Evolutionary conservation across 2,888 invertebrate genomes (phyloP).

Genomic region (Zaprionus obscuricornis): DNA sequence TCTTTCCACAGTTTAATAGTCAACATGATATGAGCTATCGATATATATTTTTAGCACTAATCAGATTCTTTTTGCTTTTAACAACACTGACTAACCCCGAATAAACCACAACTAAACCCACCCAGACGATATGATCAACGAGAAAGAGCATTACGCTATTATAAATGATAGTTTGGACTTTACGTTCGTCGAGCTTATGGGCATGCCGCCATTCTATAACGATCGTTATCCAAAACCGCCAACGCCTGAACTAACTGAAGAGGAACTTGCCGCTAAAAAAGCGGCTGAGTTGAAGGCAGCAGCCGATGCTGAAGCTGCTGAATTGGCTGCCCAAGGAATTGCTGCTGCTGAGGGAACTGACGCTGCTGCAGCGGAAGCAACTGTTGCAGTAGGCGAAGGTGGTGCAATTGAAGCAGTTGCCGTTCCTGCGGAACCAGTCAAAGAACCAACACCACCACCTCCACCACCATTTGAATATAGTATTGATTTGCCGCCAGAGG

Average conservation of each 20-base stretch:
- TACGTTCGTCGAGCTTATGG: slow-evolving; percentile 93
- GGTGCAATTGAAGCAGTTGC: slow-evolving; percentile 48
- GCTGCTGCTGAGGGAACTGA: slow-evolving; percentile 45
- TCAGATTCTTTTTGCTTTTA: slow-evolving; percentile 50
- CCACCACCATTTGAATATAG: slow-evolving; percentile 84
- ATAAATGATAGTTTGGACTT: slow-evolving; percentile 97
- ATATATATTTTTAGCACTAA: too few species aligned
- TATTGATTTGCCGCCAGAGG: slow-evolving; percentile 83
- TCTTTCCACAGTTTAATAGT: slow-evolving; percentile 26
- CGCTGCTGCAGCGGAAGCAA: slow-evolving; percentile 12
- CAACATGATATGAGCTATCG: too few species aligned
- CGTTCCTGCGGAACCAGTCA: slow-evolving; percentile 58
- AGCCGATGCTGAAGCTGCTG: slow-evolving; percentile 50
- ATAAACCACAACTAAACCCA: slow-evolving; percentile 18
- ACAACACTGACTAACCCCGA: slow-evolving; percentile 41
- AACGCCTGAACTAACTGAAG: slow-evolving; percentile 82
- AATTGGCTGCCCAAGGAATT: slow-evolving; percentile 23
- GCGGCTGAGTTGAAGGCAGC: slow-evolving; percentile 57
- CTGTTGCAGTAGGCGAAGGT: slow-evolving; percentile 41
- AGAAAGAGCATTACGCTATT: slow-evolving; percentile 96
- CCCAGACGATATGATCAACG: slow-evolving; percentile 91
- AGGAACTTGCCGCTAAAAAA: slow-evolving; percentile 79
- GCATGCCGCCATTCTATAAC: slow-evolving; percentile 84
- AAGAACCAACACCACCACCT: slow-evolving; percentile 81
- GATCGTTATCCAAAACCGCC: slow-evolving; percentile 83